phyloP scores from a whole-genome alignment of 1,140 invertebrate genomes.

The Tetraneura akinire region DNA sequence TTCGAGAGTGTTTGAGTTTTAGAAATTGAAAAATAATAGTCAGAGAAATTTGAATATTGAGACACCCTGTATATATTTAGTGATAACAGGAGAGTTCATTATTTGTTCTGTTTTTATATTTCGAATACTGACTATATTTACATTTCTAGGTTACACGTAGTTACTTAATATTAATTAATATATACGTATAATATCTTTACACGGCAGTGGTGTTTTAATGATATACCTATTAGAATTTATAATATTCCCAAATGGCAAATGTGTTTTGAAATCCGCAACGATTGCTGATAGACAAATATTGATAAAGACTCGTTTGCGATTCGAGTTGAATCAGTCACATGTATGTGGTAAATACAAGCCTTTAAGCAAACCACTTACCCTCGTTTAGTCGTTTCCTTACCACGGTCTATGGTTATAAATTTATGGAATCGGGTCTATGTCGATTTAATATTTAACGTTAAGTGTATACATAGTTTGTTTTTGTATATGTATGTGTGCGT shows the following conservation, averaged over 20 bases:
- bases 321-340: not conserved
- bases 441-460: not conserved
- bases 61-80: too few species aligned
- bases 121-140: too few species aligned
- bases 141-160: too few species aligned
- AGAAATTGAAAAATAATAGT: too few species aligned
- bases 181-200: too few species aligned
- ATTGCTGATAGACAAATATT: not conserved
- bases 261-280: not conserved
- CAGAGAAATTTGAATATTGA: too few species aligned
- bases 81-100: too few species aligned
- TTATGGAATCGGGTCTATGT: not conserved
- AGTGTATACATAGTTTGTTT: not conserved
- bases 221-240: conserved; percentile 4
- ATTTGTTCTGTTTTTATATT: too few species aligned
- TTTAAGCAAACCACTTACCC: not conserved
- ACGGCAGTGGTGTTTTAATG: not conserved
- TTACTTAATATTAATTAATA: too few species aligned
- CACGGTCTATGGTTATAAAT: not conserved
- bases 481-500: not conserved
- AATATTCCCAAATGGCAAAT: conserved; percentile 13
- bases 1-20: too few species aligned
- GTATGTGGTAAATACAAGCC: not conserved
- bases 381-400: too few species aligned
- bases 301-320: not conserved